Evolutionary conservation across 2,113 vertebrate genomes (phyloP), one percentile per base, ranked within the genome.

Genomic region (Gobiocypris rarus): DNA sequence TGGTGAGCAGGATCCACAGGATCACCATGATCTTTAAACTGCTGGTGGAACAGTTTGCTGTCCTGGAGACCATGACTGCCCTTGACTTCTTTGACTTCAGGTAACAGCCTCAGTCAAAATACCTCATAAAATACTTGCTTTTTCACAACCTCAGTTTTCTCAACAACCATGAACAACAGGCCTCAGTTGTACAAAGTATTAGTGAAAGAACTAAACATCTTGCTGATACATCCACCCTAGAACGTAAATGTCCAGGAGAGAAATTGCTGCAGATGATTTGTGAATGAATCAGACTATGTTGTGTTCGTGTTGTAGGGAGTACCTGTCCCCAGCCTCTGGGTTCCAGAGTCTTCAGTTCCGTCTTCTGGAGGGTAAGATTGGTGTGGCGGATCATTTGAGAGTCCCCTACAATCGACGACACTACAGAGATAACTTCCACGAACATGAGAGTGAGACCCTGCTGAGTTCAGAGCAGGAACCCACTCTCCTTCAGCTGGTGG

Each of bases 321-420:
- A 98, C 87, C 90, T 99, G 81, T 89, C 94, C 76, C 94, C 96
- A 34, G 98, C 98, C 13, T 99, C 98, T 1, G 98, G 98, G 54
- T 99, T 99, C 89, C 97, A 99, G 89, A 99, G 97, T 81, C 92
- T 99, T 83, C 98, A 99, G 85, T 99, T 99, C 81, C 96, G 98
- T 28, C 90, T 99, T 14, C 80, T 99, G 26, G 98, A 99, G 88
- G 97, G 97, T 91, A 98, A 98, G 91, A 96, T 98, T 9, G 98
- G 98, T 1, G 95, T 99, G 58, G 94, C 93, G 0, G 96, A 99
- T 87, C 96, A 93, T 74, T 82, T 97, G 89, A 94, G 97, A 90
- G 97, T 99, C 17, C 96, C 98, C 0, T 98, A 99, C 81, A 98
- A 97, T 89, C 95, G 95, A 82, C 94, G 92, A 17, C 97, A 99